A percentile compares a stretch with the other conserved stretches of the same genome.
phyloP scores from a whole-genome alignment of 2,113 vertebrate genomes.

The Leucosticte australis region DNA sequence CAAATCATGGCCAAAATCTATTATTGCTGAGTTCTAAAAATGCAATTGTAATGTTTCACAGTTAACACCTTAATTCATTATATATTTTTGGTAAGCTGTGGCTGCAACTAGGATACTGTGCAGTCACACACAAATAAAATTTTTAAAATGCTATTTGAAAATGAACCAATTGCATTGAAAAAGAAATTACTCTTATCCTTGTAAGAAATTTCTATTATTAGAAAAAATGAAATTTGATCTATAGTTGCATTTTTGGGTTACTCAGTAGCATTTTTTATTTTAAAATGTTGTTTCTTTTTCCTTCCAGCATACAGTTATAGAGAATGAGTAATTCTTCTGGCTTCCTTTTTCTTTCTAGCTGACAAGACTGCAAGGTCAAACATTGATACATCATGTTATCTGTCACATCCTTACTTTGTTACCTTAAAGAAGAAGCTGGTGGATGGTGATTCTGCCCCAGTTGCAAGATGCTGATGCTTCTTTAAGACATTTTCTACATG shows the following conservation, averaged over 20 bases:
- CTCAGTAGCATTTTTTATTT: background rate
- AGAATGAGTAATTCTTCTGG: background rate
- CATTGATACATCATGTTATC: background rate
- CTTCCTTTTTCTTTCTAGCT: background rate
- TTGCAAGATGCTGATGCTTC: background rate
- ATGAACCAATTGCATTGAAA: background rate
- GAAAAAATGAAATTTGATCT: background rate
- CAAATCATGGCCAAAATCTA: background rate
- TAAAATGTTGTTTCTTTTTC: background rate
- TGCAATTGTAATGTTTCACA: background rate
- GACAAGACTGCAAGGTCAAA: background rate
- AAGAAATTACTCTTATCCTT: background rate
- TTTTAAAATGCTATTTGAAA: background rate
- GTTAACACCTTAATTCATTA: background rate
- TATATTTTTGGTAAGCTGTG: background rate
- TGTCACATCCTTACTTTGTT: conserved; percentile 5
- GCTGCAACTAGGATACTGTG: background rate
- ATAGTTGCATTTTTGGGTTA: background rate
- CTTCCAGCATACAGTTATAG: background rate
- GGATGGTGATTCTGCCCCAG: background rate
- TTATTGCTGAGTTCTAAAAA: background rate
- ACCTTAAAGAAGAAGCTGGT: background rate
- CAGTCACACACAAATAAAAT: background rate
- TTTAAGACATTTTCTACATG: background rate
- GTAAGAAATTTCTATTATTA: background rate